A percentile compares a stretch with the other conserved stretches of the same genome.
Conservation (phyloP, 2,113 vertebrate genomes). For the Ictalurus punctatus region DNA sequence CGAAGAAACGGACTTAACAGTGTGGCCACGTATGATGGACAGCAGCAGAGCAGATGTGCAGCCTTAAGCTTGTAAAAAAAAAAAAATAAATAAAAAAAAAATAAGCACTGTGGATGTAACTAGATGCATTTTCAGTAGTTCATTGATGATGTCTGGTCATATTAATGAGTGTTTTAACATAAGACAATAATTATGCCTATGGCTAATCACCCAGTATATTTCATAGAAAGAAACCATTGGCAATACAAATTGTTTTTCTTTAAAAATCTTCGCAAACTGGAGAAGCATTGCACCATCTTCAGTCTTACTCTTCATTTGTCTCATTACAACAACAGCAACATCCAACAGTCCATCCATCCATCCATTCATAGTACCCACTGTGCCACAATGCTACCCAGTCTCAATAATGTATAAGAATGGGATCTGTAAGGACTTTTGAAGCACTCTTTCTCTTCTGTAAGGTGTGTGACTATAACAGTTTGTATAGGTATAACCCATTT, state of each 20-base stretch:
- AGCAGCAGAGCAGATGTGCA: neutral
- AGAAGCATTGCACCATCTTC: neutral
- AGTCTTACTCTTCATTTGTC: neutral
- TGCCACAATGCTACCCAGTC: neutral
- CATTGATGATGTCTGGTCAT: neutral
- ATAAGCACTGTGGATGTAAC: slow-evolving; percentile 20
- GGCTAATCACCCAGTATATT: neutral
- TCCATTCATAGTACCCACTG: neutral
- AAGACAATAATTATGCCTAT: neutral
- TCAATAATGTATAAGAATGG: neutral
- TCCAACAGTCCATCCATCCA: neutral
- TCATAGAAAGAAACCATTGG: neutral
- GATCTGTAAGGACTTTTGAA: neutral
- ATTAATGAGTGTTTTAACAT: neutral
- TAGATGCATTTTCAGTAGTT: neutral
- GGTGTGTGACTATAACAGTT: neutral
- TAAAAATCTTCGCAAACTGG: neutral
- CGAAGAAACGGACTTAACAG: slow-evolving; percentile 68
- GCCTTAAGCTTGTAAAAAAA: neutral
- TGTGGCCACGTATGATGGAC: neutral
- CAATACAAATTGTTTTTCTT: neutral
- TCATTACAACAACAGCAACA: neutral
- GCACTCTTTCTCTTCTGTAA: neutral
- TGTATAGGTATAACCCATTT: neutral
- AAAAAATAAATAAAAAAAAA: neutral